A percentile compares a stretch with the other conserved stretches of the same genome.
These are phyloP conservation scores for Cyprinodon brontotheroides DNA, from an alignment of 2,113 vertebrate species.

Conservation along the genomic window DNA sequence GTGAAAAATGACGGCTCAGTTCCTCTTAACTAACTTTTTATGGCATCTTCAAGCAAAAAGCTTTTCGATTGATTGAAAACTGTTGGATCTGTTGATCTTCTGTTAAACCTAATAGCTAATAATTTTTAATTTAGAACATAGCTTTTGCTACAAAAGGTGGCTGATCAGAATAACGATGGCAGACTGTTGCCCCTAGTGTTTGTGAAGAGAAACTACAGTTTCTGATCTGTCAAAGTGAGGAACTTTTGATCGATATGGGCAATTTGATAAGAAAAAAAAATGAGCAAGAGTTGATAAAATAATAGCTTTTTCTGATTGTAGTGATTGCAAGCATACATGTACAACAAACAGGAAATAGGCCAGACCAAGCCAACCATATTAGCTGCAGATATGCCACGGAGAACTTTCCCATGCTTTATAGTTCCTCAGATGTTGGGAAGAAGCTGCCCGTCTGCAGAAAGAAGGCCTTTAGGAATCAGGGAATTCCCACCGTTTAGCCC, in stretches of 20 bases:
- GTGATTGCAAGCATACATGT: conserved; percentile 6
- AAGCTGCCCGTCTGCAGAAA: conserved; percentile 11
- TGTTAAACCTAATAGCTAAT: no score
- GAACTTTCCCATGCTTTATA: conserved; percentile 37
- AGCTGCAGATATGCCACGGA: conserved; percentile 32
- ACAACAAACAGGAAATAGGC: conserved; percentile 56
- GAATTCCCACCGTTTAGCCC: conserved; percentile 31
- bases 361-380: conserved; percentile 53
- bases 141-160: no score
- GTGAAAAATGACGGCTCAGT: no score
- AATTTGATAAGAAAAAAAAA: neutral
- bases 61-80: no score
- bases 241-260: neutral
- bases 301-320: neutral
- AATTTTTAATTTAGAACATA: no score
- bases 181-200: no score
- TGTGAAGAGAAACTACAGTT: neutral
- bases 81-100: no score
- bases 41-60: no score
- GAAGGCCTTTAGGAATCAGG: conserved; percentile 21
- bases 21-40: no score
- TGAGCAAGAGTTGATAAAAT: neutral
- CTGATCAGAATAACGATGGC: no score
- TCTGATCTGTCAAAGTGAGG: neutral
- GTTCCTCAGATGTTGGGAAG: conserved; percentile 18